Conservation (phyloP, 2,797 vertebrate species). For the Brachyalestes nurse region DNA sequence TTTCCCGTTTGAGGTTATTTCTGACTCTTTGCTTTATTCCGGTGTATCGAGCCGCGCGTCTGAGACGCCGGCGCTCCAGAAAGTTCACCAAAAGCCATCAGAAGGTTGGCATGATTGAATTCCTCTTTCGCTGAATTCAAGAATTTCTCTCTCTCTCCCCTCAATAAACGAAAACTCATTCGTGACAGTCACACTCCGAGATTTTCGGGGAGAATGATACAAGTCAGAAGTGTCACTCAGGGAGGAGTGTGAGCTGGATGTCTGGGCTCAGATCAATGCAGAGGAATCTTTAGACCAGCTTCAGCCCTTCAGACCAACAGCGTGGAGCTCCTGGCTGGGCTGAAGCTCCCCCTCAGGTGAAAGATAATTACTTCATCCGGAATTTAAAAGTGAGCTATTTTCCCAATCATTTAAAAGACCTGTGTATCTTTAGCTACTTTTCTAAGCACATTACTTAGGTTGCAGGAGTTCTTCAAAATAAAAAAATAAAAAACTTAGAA, state of each 20-base stretch:
- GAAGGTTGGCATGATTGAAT: constrained; percentile 16
- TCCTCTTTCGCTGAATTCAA: not conserved
- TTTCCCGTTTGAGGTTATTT: constrained; percentile 34
- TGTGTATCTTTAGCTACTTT: too few species aligned
- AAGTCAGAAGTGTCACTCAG: not conserved
- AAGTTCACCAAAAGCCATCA: constrained; percentile 14
- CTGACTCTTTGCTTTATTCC: constrained; percentile 19
- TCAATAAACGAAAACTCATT: constrained; percentile 15
- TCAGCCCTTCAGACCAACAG: not conserved
- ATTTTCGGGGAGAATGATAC: not conserved
- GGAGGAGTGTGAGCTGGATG: not conserved
- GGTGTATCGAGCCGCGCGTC: not conserved
- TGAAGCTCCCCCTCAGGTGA: not conserved
- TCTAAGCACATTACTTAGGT: too few species aligned
- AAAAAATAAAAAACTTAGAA: too few species aligned
- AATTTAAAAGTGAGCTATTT: too few species aligned
- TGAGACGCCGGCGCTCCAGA: not conserved
- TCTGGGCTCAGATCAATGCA: not conserved
- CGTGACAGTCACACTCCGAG: not conserved
- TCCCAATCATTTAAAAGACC: too few species aligned
- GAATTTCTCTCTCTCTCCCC: too few species aligned
- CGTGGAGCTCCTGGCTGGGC: too few species aligned
- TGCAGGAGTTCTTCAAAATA: too few species aligned
- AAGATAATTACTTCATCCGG: not conserved
- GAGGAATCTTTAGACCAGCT: not conserved